Conservation (phyloP, 2,888 invertebrate genomes). For the Lochmaea crataegi region DNA sequence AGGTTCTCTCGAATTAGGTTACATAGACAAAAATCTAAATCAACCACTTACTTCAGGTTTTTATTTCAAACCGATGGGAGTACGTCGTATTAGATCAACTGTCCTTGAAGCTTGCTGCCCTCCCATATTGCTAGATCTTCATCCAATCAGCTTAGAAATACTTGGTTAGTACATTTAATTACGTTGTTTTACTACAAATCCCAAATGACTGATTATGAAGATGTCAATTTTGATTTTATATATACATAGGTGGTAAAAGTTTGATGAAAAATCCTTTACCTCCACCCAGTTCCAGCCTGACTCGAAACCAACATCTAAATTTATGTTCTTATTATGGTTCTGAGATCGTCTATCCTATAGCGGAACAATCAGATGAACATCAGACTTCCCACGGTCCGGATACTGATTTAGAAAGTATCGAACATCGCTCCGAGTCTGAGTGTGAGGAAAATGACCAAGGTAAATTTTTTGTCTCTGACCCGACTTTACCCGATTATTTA, state of each 20-base stretch:
- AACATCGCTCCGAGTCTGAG: conserved; percentile 74
- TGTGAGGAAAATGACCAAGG: conserved; percentile 76
- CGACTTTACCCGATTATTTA: background rate
- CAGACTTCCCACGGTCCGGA: conserved; percentile 74
- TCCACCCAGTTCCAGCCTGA: conserved; percentile 77
- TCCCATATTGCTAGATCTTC: conserved; percentile 77
- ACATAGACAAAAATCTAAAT: conserved; percentile 65
- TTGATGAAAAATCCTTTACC: conserved; percentile 73
- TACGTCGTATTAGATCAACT: conserved; percentile 77
- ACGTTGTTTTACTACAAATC: background rate
- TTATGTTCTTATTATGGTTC: conserved; percentile 74
- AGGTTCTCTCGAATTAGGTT: conserved; percentile 70
- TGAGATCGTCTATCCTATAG: conserved; percentile 85
- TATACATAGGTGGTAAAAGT: conserved; percentile 13
- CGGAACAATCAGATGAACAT: conserved; percentile 85
- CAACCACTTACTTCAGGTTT: conserved; percentile 60
- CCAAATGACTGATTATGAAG: too few species aligned
- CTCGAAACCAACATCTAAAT: conserved; percentile 77
- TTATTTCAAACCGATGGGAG: conserved; percentile 65
- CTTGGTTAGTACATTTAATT: conserved; percentile 62
- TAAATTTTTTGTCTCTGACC: conserved; percentile 51
- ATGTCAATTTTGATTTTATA: too few species aligned
- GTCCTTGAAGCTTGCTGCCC: conserved; percentile 79
- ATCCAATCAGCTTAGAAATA: conserved; percentile 85
- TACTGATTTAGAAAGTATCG: conserved; percentile 69